Percentiles rank a stretch among this genome's conserved stretches.
Evolutionary conservation across 2,113 vertebrate species (phyloP).

Genomic region (Pteronura brasiliensis): DNA sequence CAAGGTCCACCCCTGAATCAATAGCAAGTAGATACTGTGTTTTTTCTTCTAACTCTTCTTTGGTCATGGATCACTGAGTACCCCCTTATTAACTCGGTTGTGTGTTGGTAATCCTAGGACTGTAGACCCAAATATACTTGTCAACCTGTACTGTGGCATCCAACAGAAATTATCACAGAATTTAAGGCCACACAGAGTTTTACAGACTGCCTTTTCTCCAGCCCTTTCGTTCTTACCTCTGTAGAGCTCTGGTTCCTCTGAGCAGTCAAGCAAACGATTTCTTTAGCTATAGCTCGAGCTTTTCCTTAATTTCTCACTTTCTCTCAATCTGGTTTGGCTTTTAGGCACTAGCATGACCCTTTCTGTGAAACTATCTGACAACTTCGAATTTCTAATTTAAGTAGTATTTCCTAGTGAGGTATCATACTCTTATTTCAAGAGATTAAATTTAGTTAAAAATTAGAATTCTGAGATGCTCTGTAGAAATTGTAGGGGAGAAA

Average conservation of each 20-base stretch:
- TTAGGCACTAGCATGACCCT: neutral
- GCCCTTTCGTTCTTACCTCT: neutral
- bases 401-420: neutral
- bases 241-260: neutral
- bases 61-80: neutral
- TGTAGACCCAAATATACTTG: neutral
- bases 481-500: neutral
- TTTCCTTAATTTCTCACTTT: neutral
- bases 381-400: neutral
- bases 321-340: neutral
- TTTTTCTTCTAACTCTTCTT: neutral
- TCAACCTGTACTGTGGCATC: neutral
- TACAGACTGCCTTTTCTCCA: neutral
- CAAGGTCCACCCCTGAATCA: no score
- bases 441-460: neutral
- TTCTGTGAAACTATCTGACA: neutral
- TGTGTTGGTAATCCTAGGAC: neutral
- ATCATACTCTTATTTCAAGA: neutral
- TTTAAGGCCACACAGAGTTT: neutral
- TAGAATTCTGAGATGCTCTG: neutral
- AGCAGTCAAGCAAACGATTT: neutral
- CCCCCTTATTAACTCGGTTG: neutral
- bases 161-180: neutral
- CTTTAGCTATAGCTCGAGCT: neutral
- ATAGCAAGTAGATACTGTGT: neutral